Base-by-base conservation (phyloP, 2,113 vertebrate species). In the Columba livia region DNA sequence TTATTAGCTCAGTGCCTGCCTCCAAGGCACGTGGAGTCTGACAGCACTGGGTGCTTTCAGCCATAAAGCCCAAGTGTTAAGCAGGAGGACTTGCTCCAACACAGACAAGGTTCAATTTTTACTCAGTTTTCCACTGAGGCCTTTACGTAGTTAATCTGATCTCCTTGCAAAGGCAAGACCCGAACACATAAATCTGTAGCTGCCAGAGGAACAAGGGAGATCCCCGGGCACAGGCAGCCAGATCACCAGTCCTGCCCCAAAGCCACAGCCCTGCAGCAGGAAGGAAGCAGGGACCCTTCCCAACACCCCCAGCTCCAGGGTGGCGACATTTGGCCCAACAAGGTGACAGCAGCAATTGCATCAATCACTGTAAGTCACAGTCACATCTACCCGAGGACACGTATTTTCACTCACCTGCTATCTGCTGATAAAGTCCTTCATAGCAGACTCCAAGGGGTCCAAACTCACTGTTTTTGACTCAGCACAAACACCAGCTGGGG, bases 271-370 rank as follows among this genome's bases (percentile, higher is more conserved):
- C 38, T 10, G n/a, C 12, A 60, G 48, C 4, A 1, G 51, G 31
- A 57, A 56, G 32, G 42, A 29, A 66, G 60, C 31, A 34, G 26
- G 21, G n/a, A 64, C 2, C 12, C 64, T 79, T 56, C 6, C 0
- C 10, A 62, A 65, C 9, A 15, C 2, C 19, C 15, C 17, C 6
- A 13, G 38, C 50, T 78, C 16, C n/a, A 73, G 34, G 14, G 24
- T 11, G 0, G 0, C 40, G 54, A 56, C 1, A 2, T 47, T 50
- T 54, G 65, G 34, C 54, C 54, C 57, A 56, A 71, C 7, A 18
- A 86, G 32, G n/a, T 54, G 78, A 50, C 48, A 81, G 40, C 24
- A 95, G 28, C 81, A 40, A 67, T 3, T 18, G 17, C 20, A 42
- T 74, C 50, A 25, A 7, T 48, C 57, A 5, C 79, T 48, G 19